Conservation (phyloP, 2,888 invertebrate species). For the Ichneumon xanthorius region DNA sequence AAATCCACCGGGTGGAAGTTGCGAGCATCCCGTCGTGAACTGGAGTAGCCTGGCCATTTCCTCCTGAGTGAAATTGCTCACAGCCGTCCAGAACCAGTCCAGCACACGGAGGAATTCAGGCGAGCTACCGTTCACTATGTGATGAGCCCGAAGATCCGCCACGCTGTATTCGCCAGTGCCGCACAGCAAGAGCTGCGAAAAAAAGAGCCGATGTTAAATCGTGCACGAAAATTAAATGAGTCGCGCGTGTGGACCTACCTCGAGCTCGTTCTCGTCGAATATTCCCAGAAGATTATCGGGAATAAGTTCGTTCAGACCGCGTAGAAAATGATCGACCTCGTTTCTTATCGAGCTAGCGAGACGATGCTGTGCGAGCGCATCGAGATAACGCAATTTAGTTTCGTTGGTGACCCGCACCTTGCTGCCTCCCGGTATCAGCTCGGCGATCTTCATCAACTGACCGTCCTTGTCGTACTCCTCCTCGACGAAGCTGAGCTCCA, state of each 20-base stretch:
- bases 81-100: constrained; percentile 96
- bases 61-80: constrained; percentile 95
- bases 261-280: constrained; percentile 98
- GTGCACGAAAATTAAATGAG: not conserved
- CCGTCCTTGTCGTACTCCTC: constrained; percentile 94
- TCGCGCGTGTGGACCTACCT: constrained; percentile 86
- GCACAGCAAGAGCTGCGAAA: constrained; percentile 92
- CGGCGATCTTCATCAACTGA: constrained; percentile 90
- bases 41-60: constrained; percentile 97
- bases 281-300: constrained; percentile 97
- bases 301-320: constrained; percentile 95
- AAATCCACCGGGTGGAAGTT: constrained; percentile 96
- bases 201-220: constrained; percentile 55
- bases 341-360: constrained; percentile 92
- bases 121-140: constrained; percentile 93
- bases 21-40: constrained; percentile 97
- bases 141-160: constrained; percentile 95
- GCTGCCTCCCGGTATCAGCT: constrained; percentile 93
- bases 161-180: constrained; percentile 97
- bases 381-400: constrained; percentile 93
- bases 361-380: constrained; percentile 95
- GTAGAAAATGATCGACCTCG: constrained; percentile 95
- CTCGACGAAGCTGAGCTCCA: constrained; percentile 95
- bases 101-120: constrained; percentile 94
- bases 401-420: constrained; percentile 91